Conservation (phyloP, 2,888 invertebrate genomes). For the Zootermopsis nevadensis region DNA sequence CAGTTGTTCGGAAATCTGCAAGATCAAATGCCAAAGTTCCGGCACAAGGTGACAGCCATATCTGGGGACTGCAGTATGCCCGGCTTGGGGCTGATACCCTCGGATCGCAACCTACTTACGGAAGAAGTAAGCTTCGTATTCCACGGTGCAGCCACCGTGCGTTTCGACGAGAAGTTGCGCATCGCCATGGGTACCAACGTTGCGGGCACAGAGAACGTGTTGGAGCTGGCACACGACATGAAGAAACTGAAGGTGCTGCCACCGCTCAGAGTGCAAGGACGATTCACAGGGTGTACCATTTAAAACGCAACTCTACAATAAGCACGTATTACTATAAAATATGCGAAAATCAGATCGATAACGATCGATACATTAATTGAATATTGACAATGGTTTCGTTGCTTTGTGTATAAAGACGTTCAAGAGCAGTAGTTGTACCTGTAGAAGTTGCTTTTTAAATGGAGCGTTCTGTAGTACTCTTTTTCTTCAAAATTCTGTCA, state of each 20-base stretch:
- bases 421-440: too few relatives aligned
- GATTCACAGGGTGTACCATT: too few relatives aligned
- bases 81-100: slow-evolving; percentile 69
- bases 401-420: too few relatives aligned
- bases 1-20: slow-evolving; percentile 70
- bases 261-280: too few relatives aligned
- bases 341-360: too few relatives aligned
- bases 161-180: slow-evolving; percentile 85
- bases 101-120: slow-evolving; percentile 67
- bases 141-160: slow-evolving; percentile 93
- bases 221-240: slow-evolving; percentile 78
- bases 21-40: slow-evolving; percentile 71
- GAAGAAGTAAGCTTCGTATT: slow-evolving; percentile 73
- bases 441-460: too few relatives aligned
- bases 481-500: too few relatives aligned
- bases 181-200: slow-evolving; percentile 84
- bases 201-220: slow-evolving; percentile 78
- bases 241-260: slow-evolving; percentile 73
- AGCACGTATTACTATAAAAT: too few relatives aligned
- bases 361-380: too few relatives aligned
- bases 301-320: too few relatives aligned
- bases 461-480: too few relatives aligned
- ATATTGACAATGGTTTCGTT: too few relatives aligned
- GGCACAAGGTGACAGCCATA: slow-evolving; percentile 67
- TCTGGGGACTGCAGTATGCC: slow-evolving; percentile 73